Conservation (phyloP, 2,113 vertebrate species). For the Trematomus loennbergii region DNA sequence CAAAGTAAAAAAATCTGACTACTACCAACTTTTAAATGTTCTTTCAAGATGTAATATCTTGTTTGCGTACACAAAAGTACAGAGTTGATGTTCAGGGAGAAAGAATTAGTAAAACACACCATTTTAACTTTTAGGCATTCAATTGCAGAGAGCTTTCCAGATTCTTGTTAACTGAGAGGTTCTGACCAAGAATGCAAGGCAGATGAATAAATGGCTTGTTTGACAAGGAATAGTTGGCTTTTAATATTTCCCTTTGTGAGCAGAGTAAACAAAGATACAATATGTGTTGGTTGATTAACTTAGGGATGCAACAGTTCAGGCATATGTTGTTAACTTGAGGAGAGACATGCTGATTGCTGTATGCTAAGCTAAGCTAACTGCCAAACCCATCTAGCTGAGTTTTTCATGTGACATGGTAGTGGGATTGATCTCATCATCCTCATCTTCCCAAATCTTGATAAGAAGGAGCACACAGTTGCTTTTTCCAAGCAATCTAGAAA, state of each 20-base stretch:
- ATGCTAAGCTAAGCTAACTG: background rate
- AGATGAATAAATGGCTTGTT: background rate
- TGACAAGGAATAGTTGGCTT: background rate
- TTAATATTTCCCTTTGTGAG: background rate
- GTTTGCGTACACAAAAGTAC: background rate
- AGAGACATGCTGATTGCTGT: background rate
- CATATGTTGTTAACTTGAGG: background rate
- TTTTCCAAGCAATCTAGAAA: constrained; percentile 6
- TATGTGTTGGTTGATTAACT: background rate
- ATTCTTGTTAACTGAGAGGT: background rate
- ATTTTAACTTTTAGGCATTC: background rate
- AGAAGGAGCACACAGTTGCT: background rate
- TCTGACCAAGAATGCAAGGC: background rate
- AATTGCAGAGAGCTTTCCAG: background rate
- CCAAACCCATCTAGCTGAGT: background rate
- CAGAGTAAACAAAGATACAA: background rate
- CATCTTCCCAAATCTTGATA: background rate
- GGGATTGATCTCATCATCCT: background rate
- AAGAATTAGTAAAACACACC: background rate
- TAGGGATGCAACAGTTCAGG: background rate
- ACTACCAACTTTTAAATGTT: background rate
- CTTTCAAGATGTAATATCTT: background rate
- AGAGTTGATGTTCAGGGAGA: background rate
- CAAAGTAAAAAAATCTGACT: background rate
- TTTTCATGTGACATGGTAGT: background rate